phyloP scores from a whole-genome alignment of 2,113 vertebrate species.

The Empidonax traillii region DNA sequence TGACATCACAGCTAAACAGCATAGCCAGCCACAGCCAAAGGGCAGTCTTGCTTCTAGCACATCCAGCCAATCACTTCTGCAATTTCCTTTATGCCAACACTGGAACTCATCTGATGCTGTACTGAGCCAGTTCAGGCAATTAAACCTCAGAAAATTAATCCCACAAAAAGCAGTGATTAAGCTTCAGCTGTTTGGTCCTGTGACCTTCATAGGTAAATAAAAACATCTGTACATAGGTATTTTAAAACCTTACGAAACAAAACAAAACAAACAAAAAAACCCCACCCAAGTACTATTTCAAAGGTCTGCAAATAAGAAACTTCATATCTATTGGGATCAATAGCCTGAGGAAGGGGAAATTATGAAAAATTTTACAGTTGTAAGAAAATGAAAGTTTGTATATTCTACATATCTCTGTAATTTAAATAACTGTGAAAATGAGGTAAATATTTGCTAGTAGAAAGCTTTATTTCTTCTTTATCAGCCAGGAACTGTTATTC shows the following conservation, averaged over 20 bases:
- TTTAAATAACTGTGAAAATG: neutral
- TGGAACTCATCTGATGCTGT: neutral
- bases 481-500: neutral
- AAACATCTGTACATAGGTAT: neutral
- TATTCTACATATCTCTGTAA: neutral
- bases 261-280: neutral
- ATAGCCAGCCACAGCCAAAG: neutral
- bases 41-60: neutral
- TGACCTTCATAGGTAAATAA: neutral
- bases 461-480: neutral
- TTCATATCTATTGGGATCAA: neutral
- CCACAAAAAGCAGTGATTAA: neutral
- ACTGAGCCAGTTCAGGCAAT: neutral
- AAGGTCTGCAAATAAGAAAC: neutral
- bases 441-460: neutral
- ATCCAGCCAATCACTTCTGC: fast-evolving
- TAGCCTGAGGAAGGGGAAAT: neutral
- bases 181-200: neutral
- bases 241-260: neutral
- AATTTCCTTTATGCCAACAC: neutral
- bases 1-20: neutral
- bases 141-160: neutral
- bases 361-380: neutral
- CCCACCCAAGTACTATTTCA: neutral
- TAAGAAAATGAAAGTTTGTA: neutral